phyloP scores from a whole-genome alignment of 2,888 invertebrate species.

The Napeogenes inachia region DNA sequence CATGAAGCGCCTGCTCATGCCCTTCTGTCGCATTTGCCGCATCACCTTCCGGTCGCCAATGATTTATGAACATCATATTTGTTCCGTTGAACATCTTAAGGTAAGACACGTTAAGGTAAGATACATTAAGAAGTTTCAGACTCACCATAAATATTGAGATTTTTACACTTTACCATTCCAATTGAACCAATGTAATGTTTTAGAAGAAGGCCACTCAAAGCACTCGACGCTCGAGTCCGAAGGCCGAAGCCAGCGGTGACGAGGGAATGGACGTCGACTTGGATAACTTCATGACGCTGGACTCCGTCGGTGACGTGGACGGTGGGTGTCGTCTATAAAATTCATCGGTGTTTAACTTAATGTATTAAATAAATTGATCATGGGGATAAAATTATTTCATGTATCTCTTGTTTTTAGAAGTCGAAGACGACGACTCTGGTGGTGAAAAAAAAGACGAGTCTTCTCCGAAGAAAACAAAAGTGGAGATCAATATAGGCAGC shows the following conservation, averaged over 20 bases:
- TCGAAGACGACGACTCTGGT: conserved; percentile 78
- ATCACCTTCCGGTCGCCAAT: conserved; percentile 89
- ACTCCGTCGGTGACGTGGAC: conserved; percentile 91
- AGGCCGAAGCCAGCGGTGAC: conserved; percentile 81
- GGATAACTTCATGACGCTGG: conserved; percentile 92
- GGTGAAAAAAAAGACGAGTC: conserved; percentile 77
- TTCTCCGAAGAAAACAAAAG: conserved; percentile 76
- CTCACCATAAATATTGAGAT: too few species aligned
- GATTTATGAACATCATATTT: conserved; percentile 90
- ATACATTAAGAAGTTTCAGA: not conserved
- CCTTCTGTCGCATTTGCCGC: conserved; percentile 87
- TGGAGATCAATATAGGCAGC: conserved; percentile 84
- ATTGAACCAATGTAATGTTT: conserved; percentile 13
- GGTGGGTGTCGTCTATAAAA: conserved; percentile 63
- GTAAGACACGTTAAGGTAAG: conserved; percentile 54
- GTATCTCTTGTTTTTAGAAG: conserved; percentile 47
- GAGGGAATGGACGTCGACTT: conserved; percentile 86
- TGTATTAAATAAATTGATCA: not conserved
- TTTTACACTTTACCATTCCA: not conserved
- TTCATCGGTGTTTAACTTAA: too few species aligned
- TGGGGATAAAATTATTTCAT: conserved; percentile 1
- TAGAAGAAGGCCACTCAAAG: conserved; percentile 62
- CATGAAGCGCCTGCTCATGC: conserved; percentile 90
- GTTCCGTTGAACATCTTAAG: conserved; percentile 88
- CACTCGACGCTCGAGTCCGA: conserved; percentile 64